Base-by-base conservation (phyloP, 2,888 invertebrate species). In the Melolontha melolontha region DNA sequence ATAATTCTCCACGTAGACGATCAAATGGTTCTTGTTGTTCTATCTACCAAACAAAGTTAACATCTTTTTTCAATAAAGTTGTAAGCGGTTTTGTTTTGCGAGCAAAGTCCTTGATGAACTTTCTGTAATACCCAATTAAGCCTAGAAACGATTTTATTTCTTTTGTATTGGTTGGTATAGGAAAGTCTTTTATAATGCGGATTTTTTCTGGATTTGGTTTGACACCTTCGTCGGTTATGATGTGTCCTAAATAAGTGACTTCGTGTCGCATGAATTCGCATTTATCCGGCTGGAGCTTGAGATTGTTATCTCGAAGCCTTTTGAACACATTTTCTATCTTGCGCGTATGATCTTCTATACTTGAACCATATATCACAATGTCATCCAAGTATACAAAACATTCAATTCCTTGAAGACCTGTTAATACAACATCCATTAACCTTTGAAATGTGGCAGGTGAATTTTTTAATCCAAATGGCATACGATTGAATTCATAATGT, bases 401-500 rank as follows among this genome's bases (percentile, higher is more conserved):
- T 11, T 70, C 67, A 49, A 68, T 55, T 2, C 55, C 66, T 55
- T 64, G 65, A 5, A 73, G 34, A 1, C 64, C 74, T 6, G 49
- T 5, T 7, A 76, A 49, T 5, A 76, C 66, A 57, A 52, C 55
- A 42, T 74, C 71, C 76, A 75, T 77, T 0, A 73, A 57, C 16
- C 74, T 44, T 49, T 75, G 76, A 50, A 76, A 75, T 0, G 75
- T 77, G 10, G 63, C 55, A 1, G 76, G 76, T 1, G 76, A 74
- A 42, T 75, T 75, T 54, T 74, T 77, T 44, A 79, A 41, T 1
- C 75, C 77, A 55, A 77, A 75, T 0, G 74, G 75, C 75, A 79
- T 75, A 47, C 75, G 47, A 2, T 22, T 50, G 41, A 50, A 64
- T 6, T 77, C 74, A 16, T 73, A 72, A 62, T 77, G 76, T 2